Evolutionary conservation across 2,113 vertebrate species (phyloP), one percentile per base, ranked within the genome.

Genomic region (Zosterops borbonicus): DNA sequence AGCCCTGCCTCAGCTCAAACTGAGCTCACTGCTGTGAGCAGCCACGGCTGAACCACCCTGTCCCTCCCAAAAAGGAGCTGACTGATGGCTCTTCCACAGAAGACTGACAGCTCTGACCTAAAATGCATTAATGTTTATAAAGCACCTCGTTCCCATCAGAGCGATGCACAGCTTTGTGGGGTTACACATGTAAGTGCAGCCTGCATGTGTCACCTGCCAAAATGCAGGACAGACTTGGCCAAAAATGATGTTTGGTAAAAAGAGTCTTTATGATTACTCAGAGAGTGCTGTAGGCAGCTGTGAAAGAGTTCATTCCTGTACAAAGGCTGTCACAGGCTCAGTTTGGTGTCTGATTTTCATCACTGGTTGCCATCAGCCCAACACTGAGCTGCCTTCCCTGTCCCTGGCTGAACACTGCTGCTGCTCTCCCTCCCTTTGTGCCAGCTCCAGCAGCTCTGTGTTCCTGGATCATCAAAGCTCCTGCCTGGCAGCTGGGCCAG

Each of bases 381-480:
- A 11, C 46, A 1, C 37, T 8, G 31, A 12, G 58, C 70, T 33
- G 52, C 70, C 5, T 50, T 19, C 10, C 67, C 33, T 29, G 17
- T 5, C 33, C 17, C 10, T 47, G 74, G 37, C 46, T 27, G n/a
- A 68, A 10, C 0, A 0, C 19, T 31, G 59, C 90, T 37, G 12
- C 88, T 50, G 49, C 24, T 63, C 39, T 31, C 25, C 35, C 42
- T 41, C 6, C 12, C 47, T 37, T 8, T 25, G 49, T 28, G 83
- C 22, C 67, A 35, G 42, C 44, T 56, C 41, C 41, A 25, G 63
- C 10, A 46, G 5, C 35, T 23, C 21, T 5, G 62, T 18, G 49
- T 55, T 44, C 4, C 5, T 29, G 84, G 25, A 9, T 8, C 29
- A 7, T 12, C 44, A 2, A 1, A 52, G 53, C 8, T 11, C 28